Conservation (phyloP, 1,140 invertebrate genomes). For the Polyergus mexicanus region DNA sequence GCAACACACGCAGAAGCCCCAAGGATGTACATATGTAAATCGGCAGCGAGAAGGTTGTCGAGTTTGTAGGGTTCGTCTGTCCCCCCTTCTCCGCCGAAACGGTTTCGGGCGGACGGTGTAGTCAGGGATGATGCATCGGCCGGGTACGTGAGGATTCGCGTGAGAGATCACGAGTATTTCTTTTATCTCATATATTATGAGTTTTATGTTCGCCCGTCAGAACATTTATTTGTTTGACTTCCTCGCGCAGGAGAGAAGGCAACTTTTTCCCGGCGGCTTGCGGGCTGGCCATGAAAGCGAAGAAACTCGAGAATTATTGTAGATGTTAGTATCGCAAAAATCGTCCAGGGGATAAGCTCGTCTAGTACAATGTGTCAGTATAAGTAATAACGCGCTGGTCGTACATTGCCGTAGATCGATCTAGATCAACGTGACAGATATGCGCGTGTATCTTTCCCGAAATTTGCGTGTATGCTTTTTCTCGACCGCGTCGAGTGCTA, state of each 20-base stretch:
- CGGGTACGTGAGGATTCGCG: slow-evolving; percentile 76
- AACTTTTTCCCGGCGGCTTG: slow-evolving; percentile 59
- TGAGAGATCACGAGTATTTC: slow-evolving; percentile 75
- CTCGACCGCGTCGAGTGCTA: not conserved
- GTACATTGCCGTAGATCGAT: slow-evolving; percentile 36
- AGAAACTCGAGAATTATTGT: slow-evolving; percentile 69
- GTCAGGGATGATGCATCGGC: slow-evolving; percentile 72
- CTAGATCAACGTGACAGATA: slow-evolving; percentile 58
- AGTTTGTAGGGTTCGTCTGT: slow-evolving; percentile 42
- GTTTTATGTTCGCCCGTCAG: slow-evolving; percentile 77
- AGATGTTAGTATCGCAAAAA: slow-evolving; percentile 60
- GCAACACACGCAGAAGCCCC: slow-evolving; percentile 56
- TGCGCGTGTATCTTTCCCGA: slow-evolving; percentile 6
- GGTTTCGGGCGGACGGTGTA: slow-evolving; percentile 36
- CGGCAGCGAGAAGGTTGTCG: slow-evolving; percentile 70
- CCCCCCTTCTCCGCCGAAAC: not conserved
- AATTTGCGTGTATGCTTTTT: slow-evolving; percentile 51
- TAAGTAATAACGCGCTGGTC: slow-evolving; percentile 40
- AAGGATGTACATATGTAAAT: slow-evolving; percentile 67
- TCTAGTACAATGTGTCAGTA: slow-evolving; percentile 57
- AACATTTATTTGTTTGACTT: slow-evolving; percentile 77
- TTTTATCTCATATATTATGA: slow-evolving; percentile 78
- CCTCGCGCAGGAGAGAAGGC: slow-evolving; percentile 67
- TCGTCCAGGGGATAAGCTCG: slow-evolving; percentile 59
- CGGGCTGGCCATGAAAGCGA: slow-evolving; percentile 42